These are phyloP conservation scores for Gasterosteus aculeatus DNA, from an alignment of 2,113 vertebrate species.

Conservation along the genomic window DNA sequence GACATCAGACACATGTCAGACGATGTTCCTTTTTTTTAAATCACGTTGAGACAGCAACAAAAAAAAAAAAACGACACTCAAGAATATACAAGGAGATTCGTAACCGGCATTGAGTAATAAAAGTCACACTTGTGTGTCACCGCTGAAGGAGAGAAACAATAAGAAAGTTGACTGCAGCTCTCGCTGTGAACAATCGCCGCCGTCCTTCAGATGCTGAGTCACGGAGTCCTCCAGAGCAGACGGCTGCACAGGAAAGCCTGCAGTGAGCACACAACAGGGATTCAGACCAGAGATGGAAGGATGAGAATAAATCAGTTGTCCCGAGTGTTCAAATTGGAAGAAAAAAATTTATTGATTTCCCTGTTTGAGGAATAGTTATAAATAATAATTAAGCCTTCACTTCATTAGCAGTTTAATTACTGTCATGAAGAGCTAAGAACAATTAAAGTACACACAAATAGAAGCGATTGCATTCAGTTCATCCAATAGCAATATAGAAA, in stretches of 20 bases:
- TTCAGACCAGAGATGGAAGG: conserved; percentile 1
- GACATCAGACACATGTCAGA: neutral
- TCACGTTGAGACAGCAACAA: neutral
- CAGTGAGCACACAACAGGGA: conserved; percentile 11
- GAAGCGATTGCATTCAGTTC: neutral
- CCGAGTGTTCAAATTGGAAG: neutral
- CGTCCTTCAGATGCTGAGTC: conserved; percentile 41
- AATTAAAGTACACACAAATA: neutral
- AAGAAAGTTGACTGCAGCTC: conserved; percentile 13
- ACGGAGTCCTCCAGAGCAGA: conserved; percentile 30
- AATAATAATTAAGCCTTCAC: neutral
- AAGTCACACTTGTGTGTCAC: conserved; percentile 30
- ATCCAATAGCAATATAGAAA: neutral
- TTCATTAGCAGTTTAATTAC: neutral
- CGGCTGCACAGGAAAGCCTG: conserved; percentile 26
- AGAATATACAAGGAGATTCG: neutral
- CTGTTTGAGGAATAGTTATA: neutral
- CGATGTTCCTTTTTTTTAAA: neutral
- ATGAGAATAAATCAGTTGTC: conserved; percentile 1
- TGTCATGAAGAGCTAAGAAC: neutral
- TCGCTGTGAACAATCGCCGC: conserved; percentile 32
- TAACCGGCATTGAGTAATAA: neutral
- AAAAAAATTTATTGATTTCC: neutral
- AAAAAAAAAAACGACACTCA: neutral
- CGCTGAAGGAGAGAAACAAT: conserved; percentile 12